phyloP scores from a whole-genome alignment of 2,888 invertebrate genomes.

The Coleophora deauratella region DNA sequence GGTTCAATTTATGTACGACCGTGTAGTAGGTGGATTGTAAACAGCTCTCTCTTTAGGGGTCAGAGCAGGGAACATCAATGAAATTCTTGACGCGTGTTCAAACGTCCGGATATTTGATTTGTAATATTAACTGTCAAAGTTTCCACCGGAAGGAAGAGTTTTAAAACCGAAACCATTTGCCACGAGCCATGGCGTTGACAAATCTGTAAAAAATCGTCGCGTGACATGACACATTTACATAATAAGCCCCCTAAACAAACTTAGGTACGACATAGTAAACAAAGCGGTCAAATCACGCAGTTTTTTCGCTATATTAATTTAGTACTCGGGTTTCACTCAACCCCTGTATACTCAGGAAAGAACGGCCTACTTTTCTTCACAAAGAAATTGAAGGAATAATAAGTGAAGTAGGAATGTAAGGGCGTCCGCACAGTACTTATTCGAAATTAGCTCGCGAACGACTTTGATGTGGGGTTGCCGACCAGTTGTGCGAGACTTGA shows the following conservation, averaged over 20 bases:
- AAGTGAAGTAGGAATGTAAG: conserved; percentile 55
- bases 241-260: conserved; percentile 63
- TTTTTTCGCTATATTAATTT: conserved; percentile 67
- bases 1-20: conserved; percentile 37
- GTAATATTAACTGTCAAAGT: too few relatives aligned
- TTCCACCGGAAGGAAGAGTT: conserved; percentile 27
- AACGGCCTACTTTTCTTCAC: conserved; percentile 53
- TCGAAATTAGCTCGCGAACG: conserved; percentile 65
- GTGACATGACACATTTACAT: conserved; percentile 62
- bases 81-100: neutral
- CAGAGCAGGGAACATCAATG: conserved; percentile 12
- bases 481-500: conserved; percentile 53
- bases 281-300: conserved; percentile 53
- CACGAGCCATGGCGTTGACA: conserved; percentile 55
- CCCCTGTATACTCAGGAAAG: conserved; percentile 46
- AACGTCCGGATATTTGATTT: too few relatives aligned
- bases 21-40: too few relatives aligned
- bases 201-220: conserved; percentile 53
- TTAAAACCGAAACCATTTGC: conserved; percentile 49
- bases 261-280: conserved; percentile 54
- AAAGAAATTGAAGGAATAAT: conserved; percentile 64
- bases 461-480: conserved; percentile 57
- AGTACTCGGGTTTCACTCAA: conserved; percentile 59
- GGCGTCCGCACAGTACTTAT: conserved; percentile 63
- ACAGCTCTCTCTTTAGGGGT: too few relatives aligned